Evolutionary conservation across 2,888 invertebrate genomes (phyloP).

Genomic region (Dichetophora obliterata): DNA sequence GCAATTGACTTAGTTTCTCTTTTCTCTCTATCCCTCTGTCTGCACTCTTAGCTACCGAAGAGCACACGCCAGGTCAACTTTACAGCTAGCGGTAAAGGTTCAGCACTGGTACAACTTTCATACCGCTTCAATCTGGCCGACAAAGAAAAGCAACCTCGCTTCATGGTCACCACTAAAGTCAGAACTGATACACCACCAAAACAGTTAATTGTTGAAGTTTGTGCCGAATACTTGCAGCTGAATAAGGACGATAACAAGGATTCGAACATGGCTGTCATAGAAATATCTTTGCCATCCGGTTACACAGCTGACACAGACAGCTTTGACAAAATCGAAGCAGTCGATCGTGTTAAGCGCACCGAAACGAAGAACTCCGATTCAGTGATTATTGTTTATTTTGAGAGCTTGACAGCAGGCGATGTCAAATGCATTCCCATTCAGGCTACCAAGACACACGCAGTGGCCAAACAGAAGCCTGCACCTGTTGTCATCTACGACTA

Average conservation of each 20-base stretch:
- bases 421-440: slow-evolving; percentile 86
- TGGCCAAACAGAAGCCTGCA: slow-evolving; percentile 88
- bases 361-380: slow-evolving; percentile 78
- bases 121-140: slow-evolving; percentile 88
- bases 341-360: slow-evolving; percentile 73
- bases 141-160: slow-evolving; percentile 88
- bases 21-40: neutral
- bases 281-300: slow-evolving; percentile 91
- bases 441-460: slow-evolving; percentile 85
- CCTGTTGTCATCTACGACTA: slow-evolving; percentile 90
- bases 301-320: slow-evolving; percentile 85
- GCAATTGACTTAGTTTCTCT: neutral
- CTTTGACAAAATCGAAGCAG: slow-evolving; percentile 74
- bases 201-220: slow-evolving; percentile 85
- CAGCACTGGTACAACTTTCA: slow-evolving; percentile 82
- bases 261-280: slow-evolving; percentile 91
- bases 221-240: slow-evolving; percentile 75
- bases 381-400: slow-evolving; percentile 79
- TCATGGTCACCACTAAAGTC: slow-evolving; percentile 87
- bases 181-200: slow-evolving; percentile 84
- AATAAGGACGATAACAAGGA: slow-evolving; percentile 69
- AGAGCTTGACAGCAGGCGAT: slow-evolving; percentile 75
- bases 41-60: slow-evolving; percentile 62
- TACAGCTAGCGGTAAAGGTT: slow-evolving; percentile 84
- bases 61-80: slow-evolving; percentile 77